Base-by-base conservation (phyloP, 2,113 vertebrate species). In the Rhinolophus sinicus region DNA sequence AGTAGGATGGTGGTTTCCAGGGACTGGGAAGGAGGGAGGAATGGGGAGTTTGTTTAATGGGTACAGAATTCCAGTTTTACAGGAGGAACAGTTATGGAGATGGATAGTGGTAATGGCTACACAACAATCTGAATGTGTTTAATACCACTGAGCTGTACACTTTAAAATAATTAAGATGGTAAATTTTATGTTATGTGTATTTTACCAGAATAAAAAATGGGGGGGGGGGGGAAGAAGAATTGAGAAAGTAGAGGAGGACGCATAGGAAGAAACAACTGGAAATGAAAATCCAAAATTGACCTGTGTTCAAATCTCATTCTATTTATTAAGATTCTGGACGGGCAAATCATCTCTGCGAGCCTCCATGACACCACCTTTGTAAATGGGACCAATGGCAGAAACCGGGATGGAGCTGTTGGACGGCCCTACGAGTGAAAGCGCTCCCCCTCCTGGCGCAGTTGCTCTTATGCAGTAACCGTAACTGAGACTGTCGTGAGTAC, bases 401-500 rank as follows among this genome's bases (percentile, higher is more conserved):
- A 24, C 24, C 22, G 12, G 1, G 47, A 50, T 12, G 5, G n/a
- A 14, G 56, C 11, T 24, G 67, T 26, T 38, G 30, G 24, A 13
- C 56, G 78, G 56, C 16, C 78, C 26, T 40, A 9, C 3, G 4
- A 16, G 52, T 52, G 24, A 38, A 12, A 30, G 15, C 35, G 44
- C 30, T 90, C 8, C 21, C 28, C 1, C 22, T 69, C 16, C 33
- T 14, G 11, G 28, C 14, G 33, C 18, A 8, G 44, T 0, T 47
- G n/a, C 69, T 22, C 22, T 40, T 33, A 21, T 0, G 38, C 54
- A 35, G 44, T 19, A 28, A 12, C 28, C n/a, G 3, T 54, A 30
- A 14, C 6, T 2, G 24, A 11, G 65, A 60, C 14, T 33, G 9
- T 5, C 2, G 11, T 3, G 28, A 7, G 3, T 4, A 2, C 6